Base-by-base conservation (phyloP, 2,797 vertebrate species). In the Poecile montanus region DNA sequence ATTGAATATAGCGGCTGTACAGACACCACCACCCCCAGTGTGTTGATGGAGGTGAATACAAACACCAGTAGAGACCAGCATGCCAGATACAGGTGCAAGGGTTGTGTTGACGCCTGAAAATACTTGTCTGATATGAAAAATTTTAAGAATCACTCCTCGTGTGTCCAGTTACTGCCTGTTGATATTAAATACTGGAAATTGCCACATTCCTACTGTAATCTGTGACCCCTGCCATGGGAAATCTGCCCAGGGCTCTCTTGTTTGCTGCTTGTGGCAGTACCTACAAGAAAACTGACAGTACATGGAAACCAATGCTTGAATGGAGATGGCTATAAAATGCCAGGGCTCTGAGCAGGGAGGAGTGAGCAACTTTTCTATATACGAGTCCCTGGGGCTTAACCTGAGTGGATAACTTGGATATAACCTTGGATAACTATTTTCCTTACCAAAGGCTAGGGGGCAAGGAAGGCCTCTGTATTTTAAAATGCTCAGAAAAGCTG, bases 121-220 rank as follows among this genome's bases (percentile, higher is more conserved):
- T 20, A 45, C 26, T 63, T 16, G 26, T 58, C 57, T 74, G 5
- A 9, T 45, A 42, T 5, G 10, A 30, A 4, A 5, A 2, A 5
- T 3, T 7, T 71, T n/a, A 30, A 57, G 17, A 63, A 26, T 56
- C 34, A 4, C 3, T 22, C 30, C 2, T 81, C 26, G 17, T 80
- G 22, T 27, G 36, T 21, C 17, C 2, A 11, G 9, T 40, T 79
- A 27, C 3, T 66, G 48, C 23, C 11, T 71, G 21, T 42, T 94
- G 53, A 13, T 72, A 10, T 23, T 36, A 34, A 58, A 38, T 27
- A 58, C 11, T 56, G 30, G 51, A 19, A 56, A 76, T 6, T 40
- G 58, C 13, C 1, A 1, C 2, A 3, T 10, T 57, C 16, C n/a
- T 71, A 0, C n/a, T 58, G 48, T 27, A 11, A 78, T 22, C 42